phyloP scores from a whole-genome alignment of 92 coral and sea anemone species.

The Montipora capitata region DNA sequence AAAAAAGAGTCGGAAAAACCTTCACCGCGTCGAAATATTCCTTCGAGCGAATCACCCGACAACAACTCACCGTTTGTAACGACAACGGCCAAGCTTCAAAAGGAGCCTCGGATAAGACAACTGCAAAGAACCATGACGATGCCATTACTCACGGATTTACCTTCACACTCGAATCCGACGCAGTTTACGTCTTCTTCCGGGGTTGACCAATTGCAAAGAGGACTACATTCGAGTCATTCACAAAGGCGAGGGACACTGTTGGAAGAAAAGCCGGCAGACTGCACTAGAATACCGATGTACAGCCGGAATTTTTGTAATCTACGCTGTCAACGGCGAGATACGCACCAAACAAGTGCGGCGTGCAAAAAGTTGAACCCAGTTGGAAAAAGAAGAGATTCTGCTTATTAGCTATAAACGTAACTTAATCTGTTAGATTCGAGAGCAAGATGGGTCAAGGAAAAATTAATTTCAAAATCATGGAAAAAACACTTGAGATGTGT shows the following conservation, averaged over 20 bases:
- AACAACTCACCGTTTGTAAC: slow-evolving; percentile 42
- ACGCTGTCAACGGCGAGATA: slow-evolving; percentile 2
- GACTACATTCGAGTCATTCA: neutral
- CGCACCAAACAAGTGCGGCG: neutral
- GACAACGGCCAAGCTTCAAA: neutral
- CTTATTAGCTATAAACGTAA: neutral
- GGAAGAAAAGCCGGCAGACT: slow-evolving; percentile 1
- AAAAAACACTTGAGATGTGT: too few relatives aligned
- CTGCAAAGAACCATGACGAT: slow-evolving; percentile 29
- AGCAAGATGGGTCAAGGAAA: neutral
- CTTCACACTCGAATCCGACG: neutral
- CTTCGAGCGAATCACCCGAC: neutral
- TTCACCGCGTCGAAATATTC: neutral
- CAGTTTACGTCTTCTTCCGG: neutral
- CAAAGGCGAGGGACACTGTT: slow-evolving; percentile 1
- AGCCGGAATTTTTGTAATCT: slow-evolving; percentile 27
- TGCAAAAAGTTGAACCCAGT: neutral
- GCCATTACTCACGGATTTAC: slow-evolving; percentile 11
- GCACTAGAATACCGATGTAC: slow-evolving; percentile 17
- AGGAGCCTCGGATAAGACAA: slow-evolving; percentile 1
- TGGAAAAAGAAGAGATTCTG: slow-evolving; percentile 5
- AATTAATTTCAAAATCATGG: too few relatives aligned
- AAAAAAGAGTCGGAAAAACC: neutral
- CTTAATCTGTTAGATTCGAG: neutral
- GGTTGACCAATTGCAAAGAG: neutral